phyloP scores from a whole-genome alignment of 1,140 invertebrate genomes.

The Marisa cornuarietis region DNA sequence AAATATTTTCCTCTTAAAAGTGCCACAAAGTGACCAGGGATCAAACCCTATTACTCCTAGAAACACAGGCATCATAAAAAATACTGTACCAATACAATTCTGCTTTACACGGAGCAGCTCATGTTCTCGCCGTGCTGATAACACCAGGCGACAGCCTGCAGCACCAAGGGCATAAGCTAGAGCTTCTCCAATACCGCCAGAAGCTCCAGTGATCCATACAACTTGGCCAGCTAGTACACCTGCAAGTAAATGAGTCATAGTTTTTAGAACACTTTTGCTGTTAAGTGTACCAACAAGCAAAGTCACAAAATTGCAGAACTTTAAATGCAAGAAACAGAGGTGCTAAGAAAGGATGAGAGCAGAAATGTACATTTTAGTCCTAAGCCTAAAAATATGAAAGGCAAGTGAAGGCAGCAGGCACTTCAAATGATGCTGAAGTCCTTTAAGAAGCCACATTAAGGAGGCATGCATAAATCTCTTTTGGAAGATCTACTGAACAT shows the following conservation, averaged over 20 bases:
- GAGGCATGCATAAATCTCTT: too few relatives aligned
- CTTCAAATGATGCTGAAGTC: not conserved
- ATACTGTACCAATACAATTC: constrained; percentile 73
- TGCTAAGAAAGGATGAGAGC: not conserved
- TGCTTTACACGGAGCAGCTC: constrained; percentile 80
- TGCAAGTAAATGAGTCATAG: constrained; percentile 26
- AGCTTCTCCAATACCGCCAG: constrained; percentile 87
- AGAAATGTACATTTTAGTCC: not conserved
- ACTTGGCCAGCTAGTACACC: constrained; percentile 75
- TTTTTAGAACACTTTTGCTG: not conserved
- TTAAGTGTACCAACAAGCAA: not conserved
- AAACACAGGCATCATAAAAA: not conserved
- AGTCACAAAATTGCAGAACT: not conserved
- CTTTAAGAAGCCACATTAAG: too few relatives aligned
- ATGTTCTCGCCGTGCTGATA: constrained; percentile 77
- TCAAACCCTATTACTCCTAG: not conserved
- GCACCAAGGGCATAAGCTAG: constrained; percentile 79
- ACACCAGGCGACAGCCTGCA: constrained; percentile 76
- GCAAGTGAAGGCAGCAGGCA: not conserved
- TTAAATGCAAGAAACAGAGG: not conserved
- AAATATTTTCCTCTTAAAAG: too few relatives aligned
- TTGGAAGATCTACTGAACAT: too few relatives aligned
- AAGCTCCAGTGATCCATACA: constrained; percentile 90
- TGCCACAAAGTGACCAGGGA: not conserved
- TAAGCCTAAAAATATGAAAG: not conserved